Percentiles rank a stretch among this genome's conserved stretches.
Conservation (phyloP, 2,888 invertebrate genomes). For the Archips xylosteana region DNA sequence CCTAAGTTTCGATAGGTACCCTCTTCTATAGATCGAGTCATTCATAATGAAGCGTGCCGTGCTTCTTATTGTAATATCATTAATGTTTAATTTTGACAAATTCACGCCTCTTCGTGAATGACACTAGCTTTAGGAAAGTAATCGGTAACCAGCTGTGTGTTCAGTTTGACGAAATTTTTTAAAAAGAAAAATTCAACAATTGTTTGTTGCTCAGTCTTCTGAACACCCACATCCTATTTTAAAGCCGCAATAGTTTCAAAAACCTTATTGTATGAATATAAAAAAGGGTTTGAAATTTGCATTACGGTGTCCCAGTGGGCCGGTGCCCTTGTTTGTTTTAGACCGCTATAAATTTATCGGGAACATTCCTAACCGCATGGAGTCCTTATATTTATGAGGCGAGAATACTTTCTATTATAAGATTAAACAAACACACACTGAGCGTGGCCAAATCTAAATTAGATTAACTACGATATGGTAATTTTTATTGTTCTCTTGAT, state of each 20-base stretch:
- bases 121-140: no score
- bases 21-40: no score
- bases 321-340: conserved; percentile 69
- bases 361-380: conserved; percentile 69
- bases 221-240: conserved; percentile 11
- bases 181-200: not conserved
- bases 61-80: no score
- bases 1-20: no score
- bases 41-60: no score
- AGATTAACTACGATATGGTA: conserved; percentile 51
- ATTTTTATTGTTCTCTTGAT: conserved; percentile 37
- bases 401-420: conserved; percentile 62
- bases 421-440: conserved; percentile 60
- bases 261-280: conserved; percentile 8
- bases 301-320: conserved; percentile 62
- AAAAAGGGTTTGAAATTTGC: conserved; percentile 42
- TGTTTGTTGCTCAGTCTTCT: not conserved
- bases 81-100: no score
- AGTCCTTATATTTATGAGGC: conserved; percentile 71
- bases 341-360: conserved; percentile 73
- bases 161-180: no score
- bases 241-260: not conserved
- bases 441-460: conserved; percentile 55
- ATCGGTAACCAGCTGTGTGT: no score
- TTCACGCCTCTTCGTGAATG: no score